These are phyloP conservation scores for Sceloporus tristichus DNA, from an alignment of 2,113 vertebrate genomes.

Conservation along the genomic window DNA sequence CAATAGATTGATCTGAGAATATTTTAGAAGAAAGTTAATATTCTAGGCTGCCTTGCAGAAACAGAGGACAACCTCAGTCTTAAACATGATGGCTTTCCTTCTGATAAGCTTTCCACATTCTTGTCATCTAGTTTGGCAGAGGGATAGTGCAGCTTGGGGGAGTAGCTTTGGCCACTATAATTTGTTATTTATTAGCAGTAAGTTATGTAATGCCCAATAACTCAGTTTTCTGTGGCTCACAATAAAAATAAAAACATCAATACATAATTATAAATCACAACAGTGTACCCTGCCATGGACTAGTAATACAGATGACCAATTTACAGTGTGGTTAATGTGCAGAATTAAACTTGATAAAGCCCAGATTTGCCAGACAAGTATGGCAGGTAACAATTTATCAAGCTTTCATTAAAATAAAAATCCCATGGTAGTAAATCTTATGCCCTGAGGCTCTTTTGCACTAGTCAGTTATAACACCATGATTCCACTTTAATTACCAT, in stretches of 20 bases:
- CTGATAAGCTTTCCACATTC: too few species aligned
- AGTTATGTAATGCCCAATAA: neutral
- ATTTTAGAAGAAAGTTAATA: neutral
- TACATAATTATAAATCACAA: neutral
- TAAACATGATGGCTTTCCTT: neutral
- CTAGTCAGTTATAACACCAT: too few species aligned
- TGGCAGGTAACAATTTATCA: too few species aligned
- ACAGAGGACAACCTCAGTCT: neutral
- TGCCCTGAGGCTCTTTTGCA: too few species aligned
- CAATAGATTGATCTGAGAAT: neutral
- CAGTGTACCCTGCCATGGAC: neutral
- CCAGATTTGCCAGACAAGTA: neutral
- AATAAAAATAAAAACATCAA: neutral
- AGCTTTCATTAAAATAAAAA: too few species aligned
- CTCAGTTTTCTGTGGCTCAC: too few species aligned
- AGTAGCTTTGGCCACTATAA: neutral
- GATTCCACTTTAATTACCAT: too few species aligned
- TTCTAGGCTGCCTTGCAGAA: neutral
- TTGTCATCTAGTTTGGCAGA: neutral
- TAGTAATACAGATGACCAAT: slow-evolving; percentile 19
- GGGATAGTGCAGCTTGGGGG: neutral
- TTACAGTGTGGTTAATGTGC: neutral
- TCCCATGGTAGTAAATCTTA: too few species aligned
- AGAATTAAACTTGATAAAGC: neutral
- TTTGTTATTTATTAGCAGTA: neutral